Evolutionary conservation across 2,797 vertebrate species (phyloP).

Genomic region (Australoheros facetus): DNA sequence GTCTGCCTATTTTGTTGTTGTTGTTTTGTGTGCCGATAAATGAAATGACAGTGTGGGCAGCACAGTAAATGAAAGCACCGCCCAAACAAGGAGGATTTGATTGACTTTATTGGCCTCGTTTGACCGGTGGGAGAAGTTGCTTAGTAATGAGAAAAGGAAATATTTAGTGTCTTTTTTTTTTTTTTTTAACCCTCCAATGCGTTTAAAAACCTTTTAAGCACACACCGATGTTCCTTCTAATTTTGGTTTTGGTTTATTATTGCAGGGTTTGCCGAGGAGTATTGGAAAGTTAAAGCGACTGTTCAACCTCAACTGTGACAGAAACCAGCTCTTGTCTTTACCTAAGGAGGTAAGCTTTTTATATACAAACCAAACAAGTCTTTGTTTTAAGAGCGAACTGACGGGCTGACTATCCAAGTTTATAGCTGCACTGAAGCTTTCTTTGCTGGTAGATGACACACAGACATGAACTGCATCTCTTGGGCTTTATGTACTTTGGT

Average conservation of each 20-base stretch:
- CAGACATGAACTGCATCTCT: neutral
- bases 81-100: neutral
- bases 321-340: constrained; percentile 91
- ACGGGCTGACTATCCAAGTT: neutral
- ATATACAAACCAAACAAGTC: neutral
- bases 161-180: neutral
- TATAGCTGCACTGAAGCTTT: neutral
- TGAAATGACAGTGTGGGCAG: neutral
- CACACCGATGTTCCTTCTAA: neutral
- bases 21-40: constrained; percentile 9
- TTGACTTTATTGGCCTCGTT: neutral
- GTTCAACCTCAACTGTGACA: constrained; percentile 96
- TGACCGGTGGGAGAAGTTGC: neutral
- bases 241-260: constrained; percentile 16
- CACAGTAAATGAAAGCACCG: neutral
- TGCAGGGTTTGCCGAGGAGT: constrained; percentile 91
- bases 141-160: neutral
- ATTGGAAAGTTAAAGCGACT: constrained; percentile 95
- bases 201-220: neutral
- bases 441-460: neutral
- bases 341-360: constrained; percentile 91
- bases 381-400: neutral
- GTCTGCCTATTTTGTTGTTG: neutral
- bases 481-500: neutral
- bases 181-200: neutral